Evolutionary conservation across 1,140 invertebrate genomes (phyloP), one percentile per base, ranked within the genome.

Genomic region (Chlorops oryzae): DNA sequence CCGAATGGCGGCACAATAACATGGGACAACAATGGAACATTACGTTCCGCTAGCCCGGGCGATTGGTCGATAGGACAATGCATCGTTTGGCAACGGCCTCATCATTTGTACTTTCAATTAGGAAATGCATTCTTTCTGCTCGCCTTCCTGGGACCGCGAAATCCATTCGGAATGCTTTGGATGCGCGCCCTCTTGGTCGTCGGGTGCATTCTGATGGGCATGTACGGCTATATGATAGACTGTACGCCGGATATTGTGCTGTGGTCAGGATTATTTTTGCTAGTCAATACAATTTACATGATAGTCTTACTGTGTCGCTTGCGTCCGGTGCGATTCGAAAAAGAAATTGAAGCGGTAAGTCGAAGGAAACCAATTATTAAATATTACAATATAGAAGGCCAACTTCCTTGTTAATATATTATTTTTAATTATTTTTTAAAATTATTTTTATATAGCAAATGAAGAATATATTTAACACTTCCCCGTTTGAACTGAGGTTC

Each of bases 221-320:
- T 89, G 45, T 92, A 89, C 86, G 86, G 86, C 21, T 91, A 86
- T 81, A 81, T 85, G 49, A 82, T 91, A 37, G 79, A 88, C 58
- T 92, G 90, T 73, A 87, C 87, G 61, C 77, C 88, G 54, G 90
- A 92, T 64, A 85, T 87, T 52, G 85, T 89, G 58, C 75, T 91
- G 41, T 93, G 90, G 90, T 92, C 91, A 64, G 80, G 82, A 59
- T 80, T 84, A 32, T 92, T 92, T 73, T 79, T 90, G 59, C 73
- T 81, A 56, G 85, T 92, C 65, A 92, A 92, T 75, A 81, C 87
- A 56, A 74, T 90, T 58, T 88, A 92, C 73, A 81, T 90, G 51
- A 78, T 85, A 58, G 79, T 86, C 57, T 80, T 92, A 56, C 80
- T 91, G 55, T 92, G 87, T 75, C 81, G 83, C 55, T 77, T 92